Percentiles rank a stretch among this genome's conserved stretches.
Conservation (phyloP, 2,797 vertebrate species). For the Sandelia bainsii region DNA sequence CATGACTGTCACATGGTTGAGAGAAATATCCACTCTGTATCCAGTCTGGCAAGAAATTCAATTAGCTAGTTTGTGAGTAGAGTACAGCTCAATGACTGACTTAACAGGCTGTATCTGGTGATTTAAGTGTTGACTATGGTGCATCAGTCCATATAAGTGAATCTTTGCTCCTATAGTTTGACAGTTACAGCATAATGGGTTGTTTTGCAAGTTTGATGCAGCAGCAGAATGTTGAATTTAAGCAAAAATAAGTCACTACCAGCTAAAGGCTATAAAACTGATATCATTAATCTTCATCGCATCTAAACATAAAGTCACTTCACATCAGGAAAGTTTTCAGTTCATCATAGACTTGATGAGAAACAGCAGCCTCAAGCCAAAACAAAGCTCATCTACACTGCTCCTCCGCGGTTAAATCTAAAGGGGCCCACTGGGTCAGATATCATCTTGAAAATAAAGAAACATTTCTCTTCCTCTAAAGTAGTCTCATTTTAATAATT, state of each 20-base stretch:
- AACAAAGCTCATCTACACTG: conserved; percentile 39
- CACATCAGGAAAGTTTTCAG: conserved; percentile 31
- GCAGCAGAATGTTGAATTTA: neutral
- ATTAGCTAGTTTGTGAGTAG: conserved; percentile 54
- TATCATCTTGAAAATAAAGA: conserved; percentile 5
- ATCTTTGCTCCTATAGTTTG: neutral
- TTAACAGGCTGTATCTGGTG: conserved; percentile 17
- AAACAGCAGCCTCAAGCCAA: conserved; percentile 46
- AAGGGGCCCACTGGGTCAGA: conserved; percentile 12
- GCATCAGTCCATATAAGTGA: neutral
- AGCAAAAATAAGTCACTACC: conserved; percentile 4
- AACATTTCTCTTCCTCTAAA: neutral
- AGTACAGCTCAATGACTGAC: conserved; percentile 27
- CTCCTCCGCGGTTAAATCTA: conserved; percentile 18
- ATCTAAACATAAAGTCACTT: conserved; percentile 28
- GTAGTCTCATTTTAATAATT: conserved; percentile 1
- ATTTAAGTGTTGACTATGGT: conserved; percentile 29
- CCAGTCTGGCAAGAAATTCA: conserved; percentile 42
- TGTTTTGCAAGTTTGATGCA: neutral
- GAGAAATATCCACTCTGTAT: conserved; percentile 2
- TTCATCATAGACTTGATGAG: conserved; percentile 28
- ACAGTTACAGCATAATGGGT: neutral
- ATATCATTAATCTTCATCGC: conserved; percentile 32
- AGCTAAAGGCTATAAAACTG: conserved; percentile 22
- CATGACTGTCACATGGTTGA: conserved; percentile 69